Conservation (phyloP, 2,113 vertebrate genomes). For the Cairina moschata region DNA sequence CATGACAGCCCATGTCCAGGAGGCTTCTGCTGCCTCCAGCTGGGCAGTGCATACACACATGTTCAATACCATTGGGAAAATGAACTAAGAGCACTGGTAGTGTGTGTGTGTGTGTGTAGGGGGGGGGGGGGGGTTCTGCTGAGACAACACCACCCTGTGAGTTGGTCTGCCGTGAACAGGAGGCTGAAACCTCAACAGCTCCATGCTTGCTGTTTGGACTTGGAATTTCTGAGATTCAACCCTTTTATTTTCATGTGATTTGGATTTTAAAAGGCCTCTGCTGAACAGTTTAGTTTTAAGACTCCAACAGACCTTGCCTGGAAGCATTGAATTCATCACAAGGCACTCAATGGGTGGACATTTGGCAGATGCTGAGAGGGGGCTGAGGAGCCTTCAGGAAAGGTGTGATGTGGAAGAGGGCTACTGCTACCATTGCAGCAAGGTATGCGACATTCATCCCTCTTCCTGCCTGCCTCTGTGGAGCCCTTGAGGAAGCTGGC, state of each 20-base stretch:
- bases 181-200: not conserved
- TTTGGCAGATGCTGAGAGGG: not conserved
- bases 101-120: no score
- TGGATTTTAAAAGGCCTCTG: not conserved
- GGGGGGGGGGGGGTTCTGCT: not conserved
- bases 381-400: not conserved
- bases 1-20: not conserved
- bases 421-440: not conserved
- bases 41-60: not conserved
- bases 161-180: not conserved
- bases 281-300: not conserved
- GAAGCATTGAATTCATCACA: accelerated
- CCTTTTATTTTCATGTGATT: not conserved
- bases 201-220: not conserved
- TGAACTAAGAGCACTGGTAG: accelerated
- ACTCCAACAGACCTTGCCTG: not conserved
- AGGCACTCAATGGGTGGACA: not conserved
- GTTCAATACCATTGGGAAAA: not conserved
- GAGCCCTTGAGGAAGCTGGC: not conserved
- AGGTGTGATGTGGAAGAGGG: not conserved
- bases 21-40: accelerated
- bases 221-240: not conserved
- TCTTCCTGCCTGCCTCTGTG: not conserved
- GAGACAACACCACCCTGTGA: not conserved
- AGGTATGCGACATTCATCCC: not conserved